Evolutionary conservation across 1,140 invertebrate genomes (phyloP).

Genomic region (Ceratosolen fusciceps): DNA sequence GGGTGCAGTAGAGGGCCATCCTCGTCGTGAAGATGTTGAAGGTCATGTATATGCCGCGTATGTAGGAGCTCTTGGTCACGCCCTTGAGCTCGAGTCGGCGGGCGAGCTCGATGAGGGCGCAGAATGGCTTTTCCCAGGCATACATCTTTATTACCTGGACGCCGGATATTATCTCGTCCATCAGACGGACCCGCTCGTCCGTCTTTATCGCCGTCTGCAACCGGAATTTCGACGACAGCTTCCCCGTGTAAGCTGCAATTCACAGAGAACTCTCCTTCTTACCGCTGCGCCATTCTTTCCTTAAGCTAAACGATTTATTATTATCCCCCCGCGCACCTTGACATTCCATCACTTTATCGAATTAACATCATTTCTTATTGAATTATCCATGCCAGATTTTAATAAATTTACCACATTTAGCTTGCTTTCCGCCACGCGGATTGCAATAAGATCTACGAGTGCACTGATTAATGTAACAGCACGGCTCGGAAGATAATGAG

Average conservation of each 20-base stretch:
- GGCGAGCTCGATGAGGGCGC: slow-evolving; percentile 74
- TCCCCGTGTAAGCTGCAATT: slow-evolving; percentile 73
- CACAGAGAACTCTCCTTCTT: too few relatives aligned
- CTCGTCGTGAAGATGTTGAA: slow-evolving; percentile 81
- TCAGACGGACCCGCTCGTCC: slow-evolving; percentile 82
- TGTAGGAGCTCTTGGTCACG: slow-evolving; percentile 77
- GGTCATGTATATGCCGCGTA: slow-evolving; percentile 81
- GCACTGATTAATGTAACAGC: too few relatives aligned
- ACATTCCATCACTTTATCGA: too few relatives aligned
- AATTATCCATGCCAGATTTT: too few relatives aligned
- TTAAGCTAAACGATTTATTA: too few relatives aligned
- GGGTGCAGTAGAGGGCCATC: slow-evolving; percentile 76
- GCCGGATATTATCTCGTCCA: slow-evolving; percentile 84
- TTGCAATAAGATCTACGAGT: too few relatives aligned
- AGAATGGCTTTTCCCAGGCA: slow-evolving; percentile 83
- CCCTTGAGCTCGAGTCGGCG: slow-evolving; percentile 76
- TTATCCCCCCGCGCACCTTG: too few relatives aligned
- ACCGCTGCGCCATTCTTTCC: too few relatives aligned
- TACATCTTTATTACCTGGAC: slow-evolving; percentile 88
- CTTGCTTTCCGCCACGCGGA: too few relatives aligned
- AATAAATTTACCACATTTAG: too few relatives aligned
- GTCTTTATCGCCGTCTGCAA: slow-evolving; percentile 78
- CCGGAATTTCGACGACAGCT: slow-evolving; percentile 77
- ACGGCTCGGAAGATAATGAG: too few relatives aligned
- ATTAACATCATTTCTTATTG: too few relatives aligned